Evolutionary conservation across 2,113 vertebrate genomes (phyloP).

Genomic region (Paradoxurus hermaphroditus): DNA sequence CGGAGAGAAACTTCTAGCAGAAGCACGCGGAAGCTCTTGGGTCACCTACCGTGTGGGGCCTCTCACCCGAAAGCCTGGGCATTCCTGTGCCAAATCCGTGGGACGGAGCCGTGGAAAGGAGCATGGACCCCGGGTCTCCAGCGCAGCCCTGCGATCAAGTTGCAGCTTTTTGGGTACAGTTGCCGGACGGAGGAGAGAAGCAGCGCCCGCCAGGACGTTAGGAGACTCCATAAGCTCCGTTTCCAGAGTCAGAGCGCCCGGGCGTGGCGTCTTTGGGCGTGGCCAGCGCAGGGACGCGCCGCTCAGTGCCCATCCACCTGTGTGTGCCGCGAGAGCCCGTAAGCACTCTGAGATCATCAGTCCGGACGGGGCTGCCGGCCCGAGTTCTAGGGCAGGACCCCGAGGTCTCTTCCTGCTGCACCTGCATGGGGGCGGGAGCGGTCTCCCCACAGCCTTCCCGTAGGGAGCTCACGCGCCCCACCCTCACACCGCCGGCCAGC

Average conservation of each 20-base stretch:
- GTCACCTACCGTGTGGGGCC: background rate
- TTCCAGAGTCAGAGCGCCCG: background rate
- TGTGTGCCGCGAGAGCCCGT: too few relatives aligned
- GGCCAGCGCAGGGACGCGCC: background rate
- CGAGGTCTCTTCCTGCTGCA: too few relatives aligned
- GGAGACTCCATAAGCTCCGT: background rate
- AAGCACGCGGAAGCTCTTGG: fast-evolving
- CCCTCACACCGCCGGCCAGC: background rate
- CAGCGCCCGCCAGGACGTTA: background rate
- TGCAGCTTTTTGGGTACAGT: background rate
- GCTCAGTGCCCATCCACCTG: too few relatives aligned
- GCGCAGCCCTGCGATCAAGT: background rate
- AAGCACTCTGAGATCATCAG: too few relatives aligned
- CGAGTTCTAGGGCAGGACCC: too few relatives aligned
- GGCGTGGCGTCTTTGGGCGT: background rate
- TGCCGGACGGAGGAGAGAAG: slow-evolving; percentile 18
- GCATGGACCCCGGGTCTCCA: background rate
- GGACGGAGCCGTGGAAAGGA: background rate
- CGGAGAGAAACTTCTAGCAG: background rate
- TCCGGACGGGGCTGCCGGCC: too few relatives aligned
- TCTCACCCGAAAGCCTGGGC: background rate
- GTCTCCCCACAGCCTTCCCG: background rate
- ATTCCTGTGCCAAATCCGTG: background rate
- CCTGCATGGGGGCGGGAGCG: too few relatives aligned
- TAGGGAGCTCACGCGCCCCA: background rate